These are phyloP conservation scores for Lagodon rhomboides DNA, from an alignment of 2,797 vertebrate species.

Conservation along the genomic window DNA sequence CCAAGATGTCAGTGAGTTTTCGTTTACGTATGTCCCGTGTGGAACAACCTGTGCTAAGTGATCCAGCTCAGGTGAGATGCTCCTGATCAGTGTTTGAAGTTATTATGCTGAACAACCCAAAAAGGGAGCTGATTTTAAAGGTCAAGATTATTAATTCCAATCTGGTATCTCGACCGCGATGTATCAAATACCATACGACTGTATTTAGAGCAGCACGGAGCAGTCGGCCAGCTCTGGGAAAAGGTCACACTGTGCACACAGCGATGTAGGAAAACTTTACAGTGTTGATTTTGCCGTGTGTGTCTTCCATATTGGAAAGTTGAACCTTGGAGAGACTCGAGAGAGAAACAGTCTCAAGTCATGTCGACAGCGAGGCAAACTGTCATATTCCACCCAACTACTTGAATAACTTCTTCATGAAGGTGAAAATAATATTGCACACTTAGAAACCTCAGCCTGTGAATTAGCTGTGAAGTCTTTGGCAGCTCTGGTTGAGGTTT, in stretches of 20 bases:
- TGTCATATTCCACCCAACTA: too few species aligned
- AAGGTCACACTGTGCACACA: constrained; percentile 8
- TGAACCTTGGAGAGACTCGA: neutral
- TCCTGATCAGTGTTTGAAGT: neutral
- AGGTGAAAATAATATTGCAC: too few species aligned
- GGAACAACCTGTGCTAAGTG: too few species aligned
- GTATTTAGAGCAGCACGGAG: too few species aligned
- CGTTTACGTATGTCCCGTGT: too few species aligned
- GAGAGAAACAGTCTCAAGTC: neutral
- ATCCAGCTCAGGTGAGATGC: neutral
- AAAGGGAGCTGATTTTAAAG: neutral
- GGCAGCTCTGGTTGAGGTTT: neutral
- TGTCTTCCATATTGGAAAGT: neutral
- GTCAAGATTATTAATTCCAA: neutral
- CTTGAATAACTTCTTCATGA: too few species aligned
- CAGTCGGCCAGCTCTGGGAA: neutral
- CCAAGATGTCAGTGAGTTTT: too few species aligned
- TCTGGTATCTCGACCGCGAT: neutral
- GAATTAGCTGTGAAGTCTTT: neutral
- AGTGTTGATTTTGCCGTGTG: neutral
- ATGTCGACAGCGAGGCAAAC: too few species aligned
- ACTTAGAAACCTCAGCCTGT: neutral
- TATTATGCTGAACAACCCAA: neutral
- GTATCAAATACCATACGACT: neutral
- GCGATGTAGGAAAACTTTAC: neutral